Base-by-base conservation (phyloP, 2,888 invertebrate genomes). In the Eupithecia dodoneata region DNA sequence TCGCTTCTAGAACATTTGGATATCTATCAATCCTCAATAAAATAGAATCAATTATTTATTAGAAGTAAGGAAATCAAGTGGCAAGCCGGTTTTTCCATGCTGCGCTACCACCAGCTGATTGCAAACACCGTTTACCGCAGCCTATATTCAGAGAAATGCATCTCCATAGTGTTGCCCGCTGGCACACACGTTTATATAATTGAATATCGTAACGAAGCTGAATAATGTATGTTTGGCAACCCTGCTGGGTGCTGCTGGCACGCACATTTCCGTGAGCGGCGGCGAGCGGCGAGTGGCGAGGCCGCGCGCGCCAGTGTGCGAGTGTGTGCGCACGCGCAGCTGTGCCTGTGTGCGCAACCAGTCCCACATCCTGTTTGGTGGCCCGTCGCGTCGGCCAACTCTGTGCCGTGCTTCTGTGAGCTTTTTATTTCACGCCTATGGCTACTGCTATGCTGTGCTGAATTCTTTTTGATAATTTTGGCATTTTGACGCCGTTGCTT, bases 341-440 rank as follows among this genome's bases (percentile, higher is more conserved):
- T 69, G 78, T 80, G 84, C 73, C 81, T 86, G 86, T 89, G 92
- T 90, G 93, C 88, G 91, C 91, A 93, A 95, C 95, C 95, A 95
- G 95, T 95, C 94, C 89, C 92, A 95, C 95, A 95, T 95, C 95
- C 95, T 95, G 95, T 95, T 95, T 93, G 92, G 91, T 90, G 91
- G 91, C 90, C 89, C 91, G 91, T 85, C 91, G 91, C 89, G 76
- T 83, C 92, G 91, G 91, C 94, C 91, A n/a, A n/a, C 45, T n/a
- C 91, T 90, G 90, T 79, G 80, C 84, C 86, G 87, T 88, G 89
- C 91, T 90, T 89, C 91, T 90, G 89, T 88, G 90, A 94, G 94
- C 94, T 95, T 95, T 94, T 95, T 94, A 94, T 93, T 94, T 93
- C 89, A 90, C 93, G 91, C 91, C 89, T 89, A 81, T 84, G 86